phyloP scores from a whole-genome alignment of 2,797 vertebrate genomes.

The Channa striata region DNA sequence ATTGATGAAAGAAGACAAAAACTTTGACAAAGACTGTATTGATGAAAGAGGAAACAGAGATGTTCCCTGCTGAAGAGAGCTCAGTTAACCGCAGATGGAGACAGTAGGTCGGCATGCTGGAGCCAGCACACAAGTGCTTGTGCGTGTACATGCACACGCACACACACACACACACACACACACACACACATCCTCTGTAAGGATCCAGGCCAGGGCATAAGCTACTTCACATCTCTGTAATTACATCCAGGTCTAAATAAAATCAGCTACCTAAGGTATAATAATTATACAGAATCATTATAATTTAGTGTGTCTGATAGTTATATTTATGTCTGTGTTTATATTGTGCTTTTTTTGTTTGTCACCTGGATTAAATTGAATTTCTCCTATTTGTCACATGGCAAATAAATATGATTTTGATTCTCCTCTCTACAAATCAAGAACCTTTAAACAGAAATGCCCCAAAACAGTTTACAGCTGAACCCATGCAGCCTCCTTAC shows the following conservation, averaged over 20 bases:
- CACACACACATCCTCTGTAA: constrained; percentile 23
- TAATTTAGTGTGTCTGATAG: not conserved
- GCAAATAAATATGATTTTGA: too few relatives aligned
- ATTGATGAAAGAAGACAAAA: constrained; percentile 19
- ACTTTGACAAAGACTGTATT: constrained; percentile 22
- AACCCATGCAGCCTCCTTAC: not conserved
- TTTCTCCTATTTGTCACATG: too few relatives aligned
- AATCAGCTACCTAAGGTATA: constrained; percentile 34
- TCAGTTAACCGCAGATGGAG: constrained; percentile 77
- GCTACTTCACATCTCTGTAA: constrained; percentile 58
- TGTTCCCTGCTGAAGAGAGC: constrained; percentile 56
- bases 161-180: constrained; percentile 25
- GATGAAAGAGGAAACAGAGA: constrained; percentile 26
- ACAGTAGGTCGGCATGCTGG: constrained; percentile 72
- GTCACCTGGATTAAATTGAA: too few relatives aligned
- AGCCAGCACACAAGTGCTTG: too few relatives aligned
- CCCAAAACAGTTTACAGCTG: not conserved
- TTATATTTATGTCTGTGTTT: not conserved
- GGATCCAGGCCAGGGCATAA: constrained; percentile 51
- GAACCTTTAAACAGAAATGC: constrained; percentile 6
- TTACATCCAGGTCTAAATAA: constrained; percentile 57
- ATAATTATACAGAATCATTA: not conserved
- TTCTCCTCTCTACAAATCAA: not conserved
- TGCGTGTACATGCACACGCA: constrained; percentile 13
- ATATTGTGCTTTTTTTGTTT: too few relatives aligned